Evolutionary conservation across 2,113 vertebrate genomes (phyloP), one percentile per base, ranked within the genome.

Genomic region (Regulus satrapa): DNA sequence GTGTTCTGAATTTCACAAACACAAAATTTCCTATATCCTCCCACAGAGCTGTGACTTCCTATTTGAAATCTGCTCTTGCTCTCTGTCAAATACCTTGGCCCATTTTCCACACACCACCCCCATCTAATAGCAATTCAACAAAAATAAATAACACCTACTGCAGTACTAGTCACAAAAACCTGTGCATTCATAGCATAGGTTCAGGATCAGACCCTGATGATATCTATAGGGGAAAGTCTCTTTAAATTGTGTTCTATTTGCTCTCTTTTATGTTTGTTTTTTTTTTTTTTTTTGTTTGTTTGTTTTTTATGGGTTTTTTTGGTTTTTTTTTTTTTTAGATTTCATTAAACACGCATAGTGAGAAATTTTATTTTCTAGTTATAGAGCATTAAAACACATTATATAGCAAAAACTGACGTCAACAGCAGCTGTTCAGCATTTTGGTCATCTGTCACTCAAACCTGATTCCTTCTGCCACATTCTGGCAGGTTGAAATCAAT

Each of bases 391-490:
- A 78, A 89, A 85, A 8, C 29, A 16, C 10, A 54, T 58, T 28
- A 88, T 13, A 51, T 6, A 43, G n/a, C 14, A 84, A 76, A 80
- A 93, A 1, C 31, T 56, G 45, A 46, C 38, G 66, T 40, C 78
- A 74, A 8, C 20, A 93, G 5, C 64, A 78, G 25, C 20, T 92
- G 43, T 46, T 82, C 38, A 23, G 13, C 6, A 32, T 88, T 92
- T 54, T 66, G 46, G 56, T 89, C 46, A 59, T 74, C 34, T 71
- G 32, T 63, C 66, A 88, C 14, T 95, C 46, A 85, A 85, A 58
- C 12, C 10, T 38, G 24, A 58, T 71, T 77, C 46, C 14, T 93
- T 87, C 55, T 32, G 41, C 75, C 74, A 59, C 29, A 43, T 63
- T 84, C 54, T 89, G 58, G 23, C 29, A 78, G 23, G 31, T 71